A percentile compares a stretch with the other conserved stretches of the same genome.
phyloP scores from a whole-genome alignment of 2,888 invertebrate species.

The Odontocolon sp. region DNA sequence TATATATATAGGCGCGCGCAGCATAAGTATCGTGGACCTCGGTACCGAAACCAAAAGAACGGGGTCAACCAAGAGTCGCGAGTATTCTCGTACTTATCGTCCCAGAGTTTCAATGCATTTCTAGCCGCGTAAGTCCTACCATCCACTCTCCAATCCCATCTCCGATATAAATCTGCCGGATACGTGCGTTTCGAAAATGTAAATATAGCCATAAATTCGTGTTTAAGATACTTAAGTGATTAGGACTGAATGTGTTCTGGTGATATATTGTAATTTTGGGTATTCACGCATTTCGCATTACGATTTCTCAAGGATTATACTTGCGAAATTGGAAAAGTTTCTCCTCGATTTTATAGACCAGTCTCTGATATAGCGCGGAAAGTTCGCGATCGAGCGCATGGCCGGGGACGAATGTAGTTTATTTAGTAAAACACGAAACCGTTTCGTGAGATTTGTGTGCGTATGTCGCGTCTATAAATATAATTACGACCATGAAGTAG shows the following conservation, averaged over 20 bases:
- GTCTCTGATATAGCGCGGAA: constrained; percentile 19
- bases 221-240: constrained; percentile 64
- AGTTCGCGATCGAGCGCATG: constrained; percentile 7
- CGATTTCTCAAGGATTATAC: constrained; percentile 1
- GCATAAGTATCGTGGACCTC: constrained; percentile 38
- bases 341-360: constrained; percentile 15
- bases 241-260: constrained; percentile 68
- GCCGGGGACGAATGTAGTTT: background rate
- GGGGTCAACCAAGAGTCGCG: constrained; percentile 45
- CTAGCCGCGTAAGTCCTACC: constrained; percentile 46
- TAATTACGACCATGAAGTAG: constrained; percentile 6
- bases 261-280: constrained; percentile 46
- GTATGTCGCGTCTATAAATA: constrained; percentile 20
- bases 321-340: background rate
- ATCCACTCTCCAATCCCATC: background rate
- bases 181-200: constrained; percentile 55
- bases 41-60: too few relatives aligned
- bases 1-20: constrained; percentile 23
- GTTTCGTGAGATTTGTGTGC: constrained; percentile 19
- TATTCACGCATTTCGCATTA: constrained; percentile 22
- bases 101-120: constrained; percentile 58
- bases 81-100: constrained; percentile 57
- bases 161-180: constrained; percentile 19
- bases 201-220: constrained; percentile 66
- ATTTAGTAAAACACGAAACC: constrained; percentile 1